Conservation (phyloP, 2,888 invertebrate species). For the Apotomis turbidana region DNA sequence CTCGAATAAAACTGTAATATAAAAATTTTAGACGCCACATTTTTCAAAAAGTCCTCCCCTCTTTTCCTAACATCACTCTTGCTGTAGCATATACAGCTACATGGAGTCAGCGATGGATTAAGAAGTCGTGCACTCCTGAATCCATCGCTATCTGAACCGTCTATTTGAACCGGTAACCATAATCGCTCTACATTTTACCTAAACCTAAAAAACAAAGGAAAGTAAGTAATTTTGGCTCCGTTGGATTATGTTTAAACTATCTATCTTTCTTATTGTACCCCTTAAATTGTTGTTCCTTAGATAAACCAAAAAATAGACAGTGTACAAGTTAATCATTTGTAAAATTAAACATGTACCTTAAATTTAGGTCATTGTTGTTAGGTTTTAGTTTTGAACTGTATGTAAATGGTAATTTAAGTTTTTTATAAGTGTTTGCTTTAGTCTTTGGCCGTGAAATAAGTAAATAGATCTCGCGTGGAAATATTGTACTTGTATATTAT, state of each 20-base stretch:
- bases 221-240: background rate
- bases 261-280: constrained; percentile 14
- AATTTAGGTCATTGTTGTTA: constrained; percentile 11
- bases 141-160: no score
- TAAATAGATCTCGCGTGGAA: constrained; percentile 12
- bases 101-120: no score
- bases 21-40: no score
- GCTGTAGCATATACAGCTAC: no score
- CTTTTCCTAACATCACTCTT: no score
- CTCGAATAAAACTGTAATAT: no score
- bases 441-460: background rate
- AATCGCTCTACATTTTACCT: no score
- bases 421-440: constrained; percentile 9
- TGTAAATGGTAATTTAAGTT: constrained; percentile 4
- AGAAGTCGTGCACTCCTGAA: no score
- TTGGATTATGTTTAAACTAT: background rate
- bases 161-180: no score
- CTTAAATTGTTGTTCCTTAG: constrained; percentile 33
- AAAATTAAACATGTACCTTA: constrained; percentile 30
- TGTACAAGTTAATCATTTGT: background rate
- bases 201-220: background rate
- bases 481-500: background rate
- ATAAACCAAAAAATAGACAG: constrained; percentile 32
- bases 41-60: no score
- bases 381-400: background rate